Percentiles rank a stretch among this genome's conserved stretches.
Evolutionary conservation across 2,797 vertebrate species (phyloP).

Genomic region (Rhabdomys pumilio): DNA sequence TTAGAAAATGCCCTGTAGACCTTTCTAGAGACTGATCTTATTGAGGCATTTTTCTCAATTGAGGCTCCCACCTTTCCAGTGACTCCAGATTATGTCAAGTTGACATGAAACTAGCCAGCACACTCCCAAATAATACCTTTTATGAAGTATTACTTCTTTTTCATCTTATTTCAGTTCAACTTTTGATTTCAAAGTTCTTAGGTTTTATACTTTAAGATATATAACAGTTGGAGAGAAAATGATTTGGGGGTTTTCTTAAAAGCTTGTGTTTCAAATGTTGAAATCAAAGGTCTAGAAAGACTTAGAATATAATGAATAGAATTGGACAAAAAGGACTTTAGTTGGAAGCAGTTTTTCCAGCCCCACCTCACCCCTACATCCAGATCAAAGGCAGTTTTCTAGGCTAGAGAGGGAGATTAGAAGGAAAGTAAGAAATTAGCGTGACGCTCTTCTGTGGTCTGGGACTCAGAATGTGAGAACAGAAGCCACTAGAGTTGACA

Average conservation of each 20-base stretch:
- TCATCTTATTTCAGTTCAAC: conserved; percentile 16
- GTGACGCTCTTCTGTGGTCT: background rate
- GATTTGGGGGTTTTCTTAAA: conserved; percentile 45
- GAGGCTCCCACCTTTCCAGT: background rate
- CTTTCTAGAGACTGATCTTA: background rate
- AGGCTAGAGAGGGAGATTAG: background rate
- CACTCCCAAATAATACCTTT: background rate
- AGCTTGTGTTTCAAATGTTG: conserved; percentile 40
- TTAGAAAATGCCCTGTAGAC: background rate
- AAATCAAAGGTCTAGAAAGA: conserved; percentile 13
- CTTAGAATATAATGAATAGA: background rate
- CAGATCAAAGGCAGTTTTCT: background rate
- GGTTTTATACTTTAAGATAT: conserved; percentile 34
- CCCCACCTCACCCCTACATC: background rate
- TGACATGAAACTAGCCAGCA: background rate
- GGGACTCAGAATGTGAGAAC: background rate
- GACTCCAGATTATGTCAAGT: background rate
- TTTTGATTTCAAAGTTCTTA: conserved; percentile 47
- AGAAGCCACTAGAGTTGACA: background rate
- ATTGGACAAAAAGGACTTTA: background rate
- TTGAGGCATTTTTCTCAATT: background rate
- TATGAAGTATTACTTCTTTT: conserved; percentile 29
- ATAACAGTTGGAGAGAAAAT: conserved; percentile 22
- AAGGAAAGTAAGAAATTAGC: background rate
- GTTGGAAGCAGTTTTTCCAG: background rate